Base-by-base conservation (phyloP, 2,113 vertebrate genomes). In the Hyperopisus bebe region DNA sequence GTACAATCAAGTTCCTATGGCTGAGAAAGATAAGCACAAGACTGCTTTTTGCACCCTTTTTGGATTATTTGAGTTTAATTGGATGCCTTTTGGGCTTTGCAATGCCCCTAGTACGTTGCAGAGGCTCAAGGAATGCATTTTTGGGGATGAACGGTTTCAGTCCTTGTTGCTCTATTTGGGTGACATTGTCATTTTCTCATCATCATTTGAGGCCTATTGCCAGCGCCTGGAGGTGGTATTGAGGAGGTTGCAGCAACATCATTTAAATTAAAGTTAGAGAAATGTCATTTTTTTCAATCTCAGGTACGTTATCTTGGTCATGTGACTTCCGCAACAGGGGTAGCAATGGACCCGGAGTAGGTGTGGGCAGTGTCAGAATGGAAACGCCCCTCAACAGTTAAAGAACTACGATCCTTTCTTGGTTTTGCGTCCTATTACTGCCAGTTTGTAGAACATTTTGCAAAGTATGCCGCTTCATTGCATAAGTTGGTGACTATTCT, bases 181-280 rank as follows among this genome's bases (percentile, higher is more conserved):
- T 35, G 58, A 89, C 31, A 53, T 89, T 24, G 83, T 74, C 5
- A 24, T 82, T 58, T 66, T 87, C 39, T 84, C 50, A 39, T 11
- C 70, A 21, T 31, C 42, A 1, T 35, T 87, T 48, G 7, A 90
- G 24, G 9, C 55, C 27, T 85, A 80, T 24, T 46, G 87, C 2
- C 39, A 55, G 31, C 15, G 27, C 10, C 80, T 89, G 31, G 90
- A 87, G 39, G 51, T 55, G 17, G 51, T 55, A 55, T 55, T 91
- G n/a, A 42, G 15, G 2, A 42, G 48, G 51, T 55, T 55, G 51
- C 17, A 74, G 19, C 44, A 89, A 89, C 55, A 89, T 39, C 66
- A 90, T n/a, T 11, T 90, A 19, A 90, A 35, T 35, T 87, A 35
- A 89, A 87, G 24, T 46, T 89, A 0, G 50, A 80, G 19, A 91